Conservation (phyloP, 2,113 vertebrate species). For the Psophia crepitans region DNA sequence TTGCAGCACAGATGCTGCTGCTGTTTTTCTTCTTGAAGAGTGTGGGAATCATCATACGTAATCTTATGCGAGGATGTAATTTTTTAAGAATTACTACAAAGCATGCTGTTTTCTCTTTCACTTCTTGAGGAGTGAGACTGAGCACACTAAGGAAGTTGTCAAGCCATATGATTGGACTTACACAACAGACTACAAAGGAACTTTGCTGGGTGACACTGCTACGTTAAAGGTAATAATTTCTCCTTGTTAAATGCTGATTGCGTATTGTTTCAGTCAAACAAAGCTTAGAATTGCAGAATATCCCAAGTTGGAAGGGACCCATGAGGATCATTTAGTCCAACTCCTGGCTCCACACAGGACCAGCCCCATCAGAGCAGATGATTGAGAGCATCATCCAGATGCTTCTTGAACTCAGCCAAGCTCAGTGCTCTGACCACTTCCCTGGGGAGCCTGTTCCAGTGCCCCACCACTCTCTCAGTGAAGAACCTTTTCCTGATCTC, state of each 20-base stretch:
- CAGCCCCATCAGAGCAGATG: too few species aligned
- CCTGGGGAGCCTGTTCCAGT: too few species aligned
- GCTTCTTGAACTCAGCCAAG: too few species aligned
- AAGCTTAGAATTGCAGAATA: too few species aligned
- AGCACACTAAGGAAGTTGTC: conserved; percentile 91
- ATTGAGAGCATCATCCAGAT: too few species aligned
- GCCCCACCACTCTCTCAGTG: too few species aligned
- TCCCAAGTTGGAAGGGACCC: too few species aligned
- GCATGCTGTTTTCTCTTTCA: background rate
- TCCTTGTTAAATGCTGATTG: background rate
- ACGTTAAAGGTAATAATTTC: conserved; percentile 80
- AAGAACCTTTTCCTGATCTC: too few species aligned
- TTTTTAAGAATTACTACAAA: background rate
- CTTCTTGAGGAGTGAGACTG: conserved; percentile 84
- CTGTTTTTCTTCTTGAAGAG: background rate
- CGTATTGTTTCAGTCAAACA: background rate
- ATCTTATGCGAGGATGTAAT: background rate
- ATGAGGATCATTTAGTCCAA: too few species aligned
- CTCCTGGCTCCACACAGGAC: too few species aligned
- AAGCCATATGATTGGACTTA: conserved; percentile 97
- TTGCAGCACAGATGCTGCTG: background rate
- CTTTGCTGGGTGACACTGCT: conserved; percentile 83
- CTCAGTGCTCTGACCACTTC: too few species aligned
- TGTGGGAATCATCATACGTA: background rate
- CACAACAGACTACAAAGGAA: conserved; percentile 96